Conservation (phyloP, 2,888 invertebrate species). For the Dasysyrphus tricinctus region DNA sequence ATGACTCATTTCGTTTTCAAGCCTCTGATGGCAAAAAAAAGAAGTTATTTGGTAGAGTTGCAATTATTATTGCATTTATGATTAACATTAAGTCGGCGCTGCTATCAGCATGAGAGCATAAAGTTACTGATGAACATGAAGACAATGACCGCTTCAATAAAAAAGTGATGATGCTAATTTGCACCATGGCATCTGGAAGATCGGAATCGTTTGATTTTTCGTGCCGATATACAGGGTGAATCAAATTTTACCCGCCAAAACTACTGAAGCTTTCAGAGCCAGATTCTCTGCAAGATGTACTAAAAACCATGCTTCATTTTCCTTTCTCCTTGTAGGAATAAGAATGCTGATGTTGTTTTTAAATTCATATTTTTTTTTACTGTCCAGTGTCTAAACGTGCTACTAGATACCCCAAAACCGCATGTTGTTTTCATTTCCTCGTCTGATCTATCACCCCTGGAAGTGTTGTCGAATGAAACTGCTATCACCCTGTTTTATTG, state of each 20-base stretch:
- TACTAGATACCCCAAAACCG: no score
- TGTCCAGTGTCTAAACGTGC: no score
- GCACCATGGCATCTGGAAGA: slow-evolving; percentile 10
- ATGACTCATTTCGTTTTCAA: slow-evolving; percentile 56
- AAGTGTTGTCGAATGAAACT: not conserved
- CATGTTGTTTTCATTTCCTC: no score
- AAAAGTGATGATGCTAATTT: not conserved
- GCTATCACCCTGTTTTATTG: not conserved
- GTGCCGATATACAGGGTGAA: not conserved
- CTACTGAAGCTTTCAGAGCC: no score
- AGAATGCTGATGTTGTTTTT: no score
- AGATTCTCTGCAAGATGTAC: no score
- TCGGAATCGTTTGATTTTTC: slow-evolving; percentile 46
- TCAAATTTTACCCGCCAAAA: not conserved
- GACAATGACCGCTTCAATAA: not conserved
- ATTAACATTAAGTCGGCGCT: slow-evolving; percentile 40
- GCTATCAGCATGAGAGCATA: not conserved
- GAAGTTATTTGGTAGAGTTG: slow-evolving; percentile 53
- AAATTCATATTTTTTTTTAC: no score
- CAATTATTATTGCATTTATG: slow-evolving; percentile 61
- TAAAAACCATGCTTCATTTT: no score
- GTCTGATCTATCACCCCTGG: no score
- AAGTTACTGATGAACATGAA: slow-evolving; percentile 17
- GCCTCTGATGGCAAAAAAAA: slow-evolving; percentile 9
- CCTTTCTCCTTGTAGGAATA: no score